Evolutionary conservation across 2,113 vertebrate species (phyloP).

Genomic region (Typhlomys cinereus): DNA sequence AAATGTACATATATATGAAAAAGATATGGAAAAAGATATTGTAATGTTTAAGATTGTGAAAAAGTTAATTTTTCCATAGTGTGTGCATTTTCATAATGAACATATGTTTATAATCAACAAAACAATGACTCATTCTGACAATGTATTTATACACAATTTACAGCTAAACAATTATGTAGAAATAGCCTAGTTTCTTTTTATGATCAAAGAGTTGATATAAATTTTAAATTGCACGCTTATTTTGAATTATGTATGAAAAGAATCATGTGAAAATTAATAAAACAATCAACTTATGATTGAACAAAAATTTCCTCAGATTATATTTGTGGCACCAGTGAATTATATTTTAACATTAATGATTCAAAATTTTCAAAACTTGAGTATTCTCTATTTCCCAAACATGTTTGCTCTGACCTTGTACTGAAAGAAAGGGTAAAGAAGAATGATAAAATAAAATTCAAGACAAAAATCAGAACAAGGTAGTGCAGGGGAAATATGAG

Average conservation of each 20-base stretch:
- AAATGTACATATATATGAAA: neutral
- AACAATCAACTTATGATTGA: neutral
- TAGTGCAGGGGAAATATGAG: neutral
- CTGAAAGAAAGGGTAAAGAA: neutral
- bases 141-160: neutral
- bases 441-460: constrained; percentile 6
- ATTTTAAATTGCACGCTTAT: constrained; percentile 1
- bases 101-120: constrained; percentile 27
- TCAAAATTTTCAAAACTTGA: constrained; percentile 24
- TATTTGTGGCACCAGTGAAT: neutral
- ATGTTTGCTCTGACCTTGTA: neutral
- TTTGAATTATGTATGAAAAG: constrained; percentile 9
- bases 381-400: constrained; percentile 29
- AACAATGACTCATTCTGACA: constrained; percentile 26
- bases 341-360: neutral
- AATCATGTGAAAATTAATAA: neutral
- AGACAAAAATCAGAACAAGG: neutral
- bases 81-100: constrained; percentile 7
- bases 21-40: neutral
- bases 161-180: constrained; percentile 19
- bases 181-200: constrained; percentile 24
- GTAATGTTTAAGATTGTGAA: constrained; percentile 6
- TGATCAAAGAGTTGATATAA: constrained; percentile 31
- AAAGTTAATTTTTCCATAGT: constrained; percentile 26
- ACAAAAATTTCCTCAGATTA: neutral